Evolutionary conservation across 2,113 vertebrate species (phyloP).

Genomic region (Tricholaema leucomelas): DNA sequence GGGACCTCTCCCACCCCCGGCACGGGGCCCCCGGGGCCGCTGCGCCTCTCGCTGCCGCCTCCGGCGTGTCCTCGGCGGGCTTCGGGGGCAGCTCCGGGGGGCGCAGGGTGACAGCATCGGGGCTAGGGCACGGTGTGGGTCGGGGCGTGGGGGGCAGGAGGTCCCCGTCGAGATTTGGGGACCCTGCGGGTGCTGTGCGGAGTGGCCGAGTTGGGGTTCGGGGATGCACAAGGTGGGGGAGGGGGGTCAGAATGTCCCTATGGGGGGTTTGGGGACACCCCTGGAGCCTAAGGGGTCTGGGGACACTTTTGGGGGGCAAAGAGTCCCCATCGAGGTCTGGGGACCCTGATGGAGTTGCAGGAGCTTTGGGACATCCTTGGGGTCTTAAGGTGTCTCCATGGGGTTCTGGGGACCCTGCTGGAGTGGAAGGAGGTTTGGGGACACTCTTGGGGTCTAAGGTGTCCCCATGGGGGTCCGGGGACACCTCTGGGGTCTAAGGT

Average conservation of each 20-base stretch:
- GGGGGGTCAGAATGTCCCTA: not conserved
- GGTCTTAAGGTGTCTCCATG: rapidly evolving
- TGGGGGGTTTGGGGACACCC: not conserved
- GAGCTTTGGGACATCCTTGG: rapidly evolving
- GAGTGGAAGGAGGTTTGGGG: too few species aligned
- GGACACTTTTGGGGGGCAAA: not conserved
- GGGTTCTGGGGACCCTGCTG: too few species aligned
- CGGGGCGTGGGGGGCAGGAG: too few species aligned
- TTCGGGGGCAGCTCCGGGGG: not conserved
- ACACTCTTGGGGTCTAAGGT: too few species aligned
- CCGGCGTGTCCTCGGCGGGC: not conserved
- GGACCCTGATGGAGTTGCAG: rapidly evolving
- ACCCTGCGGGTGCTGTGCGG: too few species aligned
- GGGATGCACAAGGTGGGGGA: too few species aligned
- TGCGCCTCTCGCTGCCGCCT: not conserved
- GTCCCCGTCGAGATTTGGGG: too few species aligned
- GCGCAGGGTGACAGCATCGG: not conserved
- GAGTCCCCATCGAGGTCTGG: not conserved
- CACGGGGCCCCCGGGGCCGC: not conserved
- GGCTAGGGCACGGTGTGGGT: too few species aligned
- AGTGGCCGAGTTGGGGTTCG: too few species aligned
- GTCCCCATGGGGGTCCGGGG: too few species aligned
- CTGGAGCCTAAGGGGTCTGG: not conserved
- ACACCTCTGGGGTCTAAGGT: too few species aligned
- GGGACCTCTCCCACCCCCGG: not conserved